These are phyloP conservation scores for Holacanthus passer DNA, from an alignment of 2,113 vertebrate genomes.

Conservation along the genomic window DNA sequence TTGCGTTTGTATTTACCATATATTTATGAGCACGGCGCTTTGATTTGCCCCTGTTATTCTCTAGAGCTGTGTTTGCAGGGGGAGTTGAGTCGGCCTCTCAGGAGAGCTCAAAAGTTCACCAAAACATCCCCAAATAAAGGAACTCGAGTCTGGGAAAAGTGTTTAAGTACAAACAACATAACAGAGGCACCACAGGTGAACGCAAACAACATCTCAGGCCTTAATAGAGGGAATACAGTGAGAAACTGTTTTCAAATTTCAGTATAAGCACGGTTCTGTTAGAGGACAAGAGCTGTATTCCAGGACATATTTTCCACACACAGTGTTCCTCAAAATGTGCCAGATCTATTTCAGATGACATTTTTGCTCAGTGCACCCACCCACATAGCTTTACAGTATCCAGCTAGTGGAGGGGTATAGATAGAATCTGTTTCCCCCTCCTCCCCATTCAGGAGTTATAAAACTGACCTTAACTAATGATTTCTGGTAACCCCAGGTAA, in stretches of 20 bases:
- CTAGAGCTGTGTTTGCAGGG: slow-evolving; percentile 53
- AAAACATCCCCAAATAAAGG: slow-evolving; percentile 66
- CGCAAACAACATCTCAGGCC: slow-evolving; percentile 36
- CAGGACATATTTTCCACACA: slow-evolving; percentile 5
- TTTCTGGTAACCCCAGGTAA: slow-evolving; percentile 68
- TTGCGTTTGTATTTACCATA: slow-evolving; percentile 50
- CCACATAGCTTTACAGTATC: slow-evolving; percentile 7
- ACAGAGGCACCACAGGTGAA: slow-evolving; percentile 40
- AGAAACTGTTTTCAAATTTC: slow-evolving; percentile 38
- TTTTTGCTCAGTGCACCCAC: slow-evolving; percentile 15
- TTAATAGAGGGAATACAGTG: slow-evolving; percentile 33
- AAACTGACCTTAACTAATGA: slow-evolving; percentile 71
- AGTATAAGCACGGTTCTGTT: slow-evolving; percentile 6
- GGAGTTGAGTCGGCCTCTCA: slow-evolving; percentile 45
- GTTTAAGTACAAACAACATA: slow-evolving; percentile 61
- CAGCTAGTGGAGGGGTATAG: slow-evolving; percentile 16
- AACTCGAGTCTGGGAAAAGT: slow-evolving; percentile 45
- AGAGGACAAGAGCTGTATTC: slow-evolving; percentile 38
- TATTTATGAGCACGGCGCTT: slow-evolving; percentile 36
- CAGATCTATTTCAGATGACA: slow-evolving; percentile 40
- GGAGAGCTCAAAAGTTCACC: slow-evolving; percentile 61
- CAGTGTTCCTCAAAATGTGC: slow-evolving; percentile 32
- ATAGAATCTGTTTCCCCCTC: slow-evolving; percentile 23
- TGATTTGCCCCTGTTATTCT: slow-evolving; percentile 57
- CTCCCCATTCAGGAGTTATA: slow-evolving; percentile 48